Conservation (phyloP, 2,113 vertebrate genomes). For the Oenanthe oenanthe region DNA sequence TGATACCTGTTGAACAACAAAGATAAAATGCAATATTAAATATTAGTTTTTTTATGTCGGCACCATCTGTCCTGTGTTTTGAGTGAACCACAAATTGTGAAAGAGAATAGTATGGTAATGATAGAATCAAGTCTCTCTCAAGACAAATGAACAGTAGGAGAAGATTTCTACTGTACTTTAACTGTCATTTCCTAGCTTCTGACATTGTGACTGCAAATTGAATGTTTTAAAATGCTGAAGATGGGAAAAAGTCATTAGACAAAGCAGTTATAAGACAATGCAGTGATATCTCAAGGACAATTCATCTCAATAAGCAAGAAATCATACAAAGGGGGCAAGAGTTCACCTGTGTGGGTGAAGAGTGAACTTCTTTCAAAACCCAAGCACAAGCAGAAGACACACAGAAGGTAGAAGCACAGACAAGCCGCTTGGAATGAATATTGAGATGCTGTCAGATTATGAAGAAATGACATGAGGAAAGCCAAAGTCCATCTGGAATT, state of each 20-base stretch:
- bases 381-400: background rate
- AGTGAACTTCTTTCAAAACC: background rate
- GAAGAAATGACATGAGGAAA: background rate
- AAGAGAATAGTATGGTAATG: background rate
- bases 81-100: background rate
- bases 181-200: background rate
- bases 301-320: background rate
- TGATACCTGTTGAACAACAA: background rate
- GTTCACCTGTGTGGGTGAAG: background rate
- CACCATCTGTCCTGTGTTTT: background rate
- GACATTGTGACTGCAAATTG: background rate
- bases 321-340: fast-evolving
- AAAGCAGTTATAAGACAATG: background rate
- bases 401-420: background rate
- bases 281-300: background rate
- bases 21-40: background rate
- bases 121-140: background rate
- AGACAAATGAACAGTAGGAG: background rate
- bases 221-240: background rate
- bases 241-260: background rate
- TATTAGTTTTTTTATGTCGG: background rate
- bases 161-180: background rate
- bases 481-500: background rate
- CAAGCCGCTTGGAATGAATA: background rate
- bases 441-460: background rate